These are phyloP conservation scores for Ciconia nigra DNA, from an alignment of 2,797 vertebrate species.

Conservation along the genomic window DNA sequence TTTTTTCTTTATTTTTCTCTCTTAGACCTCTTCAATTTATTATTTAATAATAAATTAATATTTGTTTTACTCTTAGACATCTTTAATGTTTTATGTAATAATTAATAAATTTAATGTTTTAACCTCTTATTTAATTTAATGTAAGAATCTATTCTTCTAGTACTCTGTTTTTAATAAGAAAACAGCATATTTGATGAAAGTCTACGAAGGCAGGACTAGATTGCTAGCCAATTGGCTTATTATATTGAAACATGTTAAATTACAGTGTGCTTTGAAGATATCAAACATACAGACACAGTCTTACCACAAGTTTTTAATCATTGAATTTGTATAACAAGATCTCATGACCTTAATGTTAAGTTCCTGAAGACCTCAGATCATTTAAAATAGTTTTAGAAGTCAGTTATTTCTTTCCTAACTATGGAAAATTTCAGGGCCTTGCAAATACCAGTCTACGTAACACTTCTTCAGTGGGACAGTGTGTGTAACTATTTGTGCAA, in stretches of 20 bases:
- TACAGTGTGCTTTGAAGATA: background rate
- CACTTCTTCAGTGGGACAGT: background rate
- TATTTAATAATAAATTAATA: background rate
- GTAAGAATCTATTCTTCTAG: background rate
- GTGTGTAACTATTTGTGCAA: background rate
- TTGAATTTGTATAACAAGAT: background rate
- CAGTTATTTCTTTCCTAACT: background rate
- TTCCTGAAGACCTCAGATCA: background rate
- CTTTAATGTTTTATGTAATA: background rate
- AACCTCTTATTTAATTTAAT: background rate
- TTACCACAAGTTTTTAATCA: background rate
- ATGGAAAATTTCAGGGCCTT: background rate
- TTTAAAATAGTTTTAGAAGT: background rate
- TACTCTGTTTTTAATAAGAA: background rate
- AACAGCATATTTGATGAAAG: background rate
- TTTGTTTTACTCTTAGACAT: background rate
- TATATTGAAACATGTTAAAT: background rate
- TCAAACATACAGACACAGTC: background rate
- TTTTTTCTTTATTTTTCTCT: background rate
- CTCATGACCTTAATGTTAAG: background rate
- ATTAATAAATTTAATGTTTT: background rate
- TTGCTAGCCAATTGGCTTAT: background rate
- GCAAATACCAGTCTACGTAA: background rate
- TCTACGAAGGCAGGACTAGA: background rate
- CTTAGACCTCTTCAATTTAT: background rate